phyloP scores from a whole-genome alignment of 2,888 invertebrate species.

The Hypomecis atomaria region DNA sequence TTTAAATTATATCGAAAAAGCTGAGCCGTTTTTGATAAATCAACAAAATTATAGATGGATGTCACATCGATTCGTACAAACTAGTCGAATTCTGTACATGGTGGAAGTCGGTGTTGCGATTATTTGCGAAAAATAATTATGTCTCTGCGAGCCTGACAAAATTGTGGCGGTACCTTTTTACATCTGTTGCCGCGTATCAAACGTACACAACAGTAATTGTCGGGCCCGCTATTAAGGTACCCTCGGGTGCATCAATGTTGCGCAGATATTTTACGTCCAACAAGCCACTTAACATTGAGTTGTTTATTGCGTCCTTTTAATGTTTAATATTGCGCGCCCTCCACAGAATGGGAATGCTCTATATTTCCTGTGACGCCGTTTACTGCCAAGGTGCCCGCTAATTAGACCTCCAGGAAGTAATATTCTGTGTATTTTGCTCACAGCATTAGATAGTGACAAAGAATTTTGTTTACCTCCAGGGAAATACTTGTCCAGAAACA shows the following conservation, averaged over 20 bases:
- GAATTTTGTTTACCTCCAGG: constrained; percentile 20
- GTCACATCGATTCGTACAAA: too few species aligned
- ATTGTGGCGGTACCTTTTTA: constrained; percentile 17
- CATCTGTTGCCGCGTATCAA: constrained; percentile 21
- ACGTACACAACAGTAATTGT: constrained; percentile 18
- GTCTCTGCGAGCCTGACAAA: constrained; percentile 2
- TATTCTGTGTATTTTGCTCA: constrained; percentile 37
- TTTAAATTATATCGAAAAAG: too few species aligned
- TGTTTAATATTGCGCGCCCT: constrained; percentile 44
- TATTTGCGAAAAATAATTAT: too few species aligned
- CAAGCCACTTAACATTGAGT: constrained; percentile 47
- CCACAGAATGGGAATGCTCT: constrained; percentile 39
- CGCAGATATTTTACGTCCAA: constrained; percentile 42
- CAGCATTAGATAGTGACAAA: constrained; percentile 34
- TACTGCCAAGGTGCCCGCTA: constrained; percentile 43
- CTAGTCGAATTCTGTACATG: too few species aligned
- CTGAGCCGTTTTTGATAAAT: too few species aligned
- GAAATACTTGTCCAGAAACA: constrained; percentile 9
- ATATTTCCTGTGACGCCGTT: constrained; percentile 42
- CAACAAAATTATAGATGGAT: too few species aligned
- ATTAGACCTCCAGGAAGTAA: constrained; percentile 42
- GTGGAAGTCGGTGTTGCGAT: too few species aligned
- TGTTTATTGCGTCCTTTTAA: constrained; percentile 46
- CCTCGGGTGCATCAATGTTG: constrained; percentile 44
- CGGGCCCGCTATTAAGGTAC: constrained; percentile 29